phyloP scores from a whole-genome alignment of 2,888 invertebrate genomes.

The Thereva nobilitata region DNA sequence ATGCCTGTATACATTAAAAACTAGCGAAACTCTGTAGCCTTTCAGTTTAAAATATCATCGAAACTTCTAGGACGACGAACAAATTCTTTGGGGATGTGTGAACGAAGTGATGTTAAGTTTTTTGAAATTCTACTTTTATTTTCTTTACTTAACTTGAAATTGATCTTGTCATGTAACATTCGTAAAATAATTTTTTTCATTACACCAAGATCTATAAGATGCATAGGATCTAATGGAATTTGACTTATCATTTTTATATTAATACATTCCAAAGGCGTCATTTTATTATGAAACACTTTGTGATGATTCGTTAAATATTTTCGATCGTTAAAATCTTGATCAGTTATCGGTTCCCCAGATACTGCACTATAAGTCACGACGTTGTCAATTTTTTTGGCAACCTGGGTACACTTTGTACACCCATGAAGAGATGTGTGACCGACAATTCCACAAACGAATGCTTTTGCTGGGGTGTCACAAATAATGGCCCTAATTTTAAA shows the following conservation, averaged over 20 bases:
- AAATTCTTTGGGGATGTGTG: constrained; percentile 24
- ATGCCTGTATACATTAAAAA: constrained; percentile 30
- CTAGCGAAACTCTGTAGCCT: constrained; percentile 31
- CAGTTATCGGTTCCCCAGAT: background rate
- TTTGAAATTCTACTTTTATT: constrained; percentile 7
- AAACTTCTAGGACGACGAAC: constrained; percentile 21
- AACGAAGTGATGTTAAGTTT: background rate
- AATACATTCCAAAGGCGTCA: constrained; percentile 27
- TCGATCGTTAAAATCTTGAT: constrained; percentile 18
- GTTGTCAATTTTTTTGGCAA: constrained; percentile 26
- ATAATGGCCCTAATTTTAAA: constrained; percentile 3
- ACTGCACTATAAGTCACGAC: constrained; percentile 18
- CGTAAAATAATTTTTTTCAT: constrained; percentile 32
- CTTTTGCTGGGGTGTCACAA: constrained; percentile 27
- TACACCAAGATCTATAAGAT: constrained; percentile 30
- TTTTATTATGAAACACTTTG: constrained; percentile 15
- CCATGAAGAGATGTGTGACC: constrained; percentile 31
- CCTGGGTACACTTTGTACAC: constrained; percentile 30
- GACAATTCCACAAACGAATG: constrained; percentile 33
- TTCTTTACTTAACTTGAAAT: constrained; percentile 8
- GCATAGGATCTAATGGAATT: constrained; percentile 34
- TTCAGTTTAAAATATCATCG: constrained; percentile 29
- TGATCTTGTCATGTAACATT: constrained; percentile 17
- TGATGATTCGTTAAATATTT: constrained; percentile 34
- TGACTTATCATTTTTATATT: constrained; percentile 32